A percentile compares a stretch with the other conserved stretches of the same genome.
These are phyloP conservation scores for Ooceraea biroi DNA, from an alignment of 1,140 invertebrate species.

Conservation along the genomic window DNA sequence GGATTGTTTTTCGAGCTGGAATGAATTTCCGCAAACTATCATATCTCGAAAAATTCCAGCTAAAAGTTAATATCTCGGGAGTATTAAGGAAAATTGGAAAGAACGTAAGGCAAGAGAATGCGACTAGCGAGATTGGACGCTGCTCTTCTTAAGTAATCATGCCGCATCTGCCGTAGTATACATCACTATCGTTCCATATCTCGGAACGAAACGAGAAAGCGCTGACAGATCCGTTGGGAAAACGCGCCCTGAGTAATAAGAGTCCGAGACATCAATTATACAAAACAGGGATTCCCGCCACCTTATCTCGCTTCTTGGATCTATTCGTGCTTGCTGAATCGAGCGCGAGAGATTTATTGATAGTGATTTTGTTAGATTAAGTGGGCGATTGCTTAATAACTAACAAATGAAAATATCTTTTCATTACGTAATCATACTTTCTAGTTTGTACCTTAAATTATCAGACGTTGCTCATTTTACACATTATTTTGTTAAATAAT, in stretches of 20 bases:
- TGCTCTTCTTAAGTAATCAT: slow-evolving; percentile 62
- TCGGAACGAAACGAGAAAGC: slow-evolving; percentile 36
- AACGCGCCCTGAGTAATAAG: slow-evolving; percentile 63
- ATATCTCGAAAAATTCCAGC: neutral
- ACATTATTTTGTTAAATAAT: neutral
- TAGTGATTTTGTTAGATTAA: neutral
- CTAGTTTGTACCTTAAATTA: neutral
- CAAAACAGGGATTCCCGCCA: slow-evolving; percentile 48
- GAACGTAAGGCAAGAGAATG: neutral
- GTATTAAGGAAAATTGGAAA: slow-evolving; percentile 7
- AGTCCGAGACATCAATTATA: slow-evolving; percentile 71
- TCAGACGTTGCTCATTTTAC: neutral
- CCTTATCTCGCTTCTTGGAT: slow-evolving; percentile 23
- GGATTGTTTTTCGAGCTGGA: neutral
- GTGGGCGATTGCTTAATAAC: neutral
- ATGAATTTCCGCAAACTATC: neutral
- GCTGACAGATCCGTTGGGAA: slow-evolving; percentile 57
- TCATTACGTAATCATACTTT: neutral
- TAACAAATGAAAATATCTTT: neutral
- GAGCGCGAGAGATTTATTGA: neutral
- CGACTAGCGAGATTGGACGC: neutral
- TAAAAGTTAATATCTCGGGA: slow-evolving; percentile 6
- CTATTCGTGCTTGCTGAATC: neutral
- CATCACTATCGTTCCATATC: slow-evolving; percentile 39
- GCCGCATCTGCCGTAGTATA: slow-evolving; percentile 1